These are phyloP conservation scores for Coracias cyanogaster DNA, from an alignment of 2,797 vertebrate genomes.

Conservation along the genomic window DNA sequence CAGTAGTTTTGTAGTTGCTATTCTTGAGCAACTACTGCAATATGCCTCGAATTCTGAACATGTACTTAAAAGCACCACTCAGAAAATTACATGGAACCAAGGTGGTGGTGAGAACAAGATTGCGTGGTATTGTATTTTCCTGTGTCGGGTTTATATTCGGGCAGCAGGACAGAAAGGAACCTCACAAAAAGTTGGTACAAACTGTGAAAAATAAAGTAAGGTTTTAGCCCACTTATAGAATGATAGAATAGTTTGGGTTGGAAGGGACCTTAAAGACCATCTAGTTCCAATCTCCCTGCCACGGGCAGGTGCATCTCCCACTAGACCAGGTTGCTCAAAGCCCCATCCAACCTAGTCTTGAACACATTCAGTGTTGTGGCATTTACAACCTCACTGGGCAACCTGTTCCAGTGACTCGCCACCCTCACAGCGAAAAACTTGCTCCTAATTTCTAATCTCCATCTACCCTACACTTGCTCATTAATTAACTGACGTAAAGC, in stretches of 20 bases:
- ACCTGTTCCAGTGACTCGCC: too few relatives aligned
- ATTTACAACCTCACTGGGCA: too few relatives aligned
- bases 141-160: background rate
- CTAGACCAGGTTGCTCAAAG: too few relatives aligned
- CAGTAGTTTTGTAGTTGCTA: background rate
- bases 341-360: too few relatives aligned
- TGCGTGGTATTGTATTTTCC: background rate
- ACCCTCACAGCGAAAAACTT: too few relatives aligned
- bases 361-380: too few relatives aligned
- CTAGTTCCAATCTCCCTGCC: too few relatives aligned
- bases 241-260: too few relatives aligned
- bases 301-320: too few relatives aligned
- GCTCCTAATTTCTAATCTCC: too few relatives aligned
- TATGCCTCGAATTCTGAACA: background rate
- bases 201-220: background rate
- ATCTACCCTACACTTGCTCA: background rate
- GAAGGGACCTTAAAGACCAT: too few relatives aligned
- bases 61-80: fast-evolving
- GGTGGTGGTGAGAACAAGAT: background rate
- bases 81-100: background rate
- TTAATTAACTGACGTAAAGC: background rate
- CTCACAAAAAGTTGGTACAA: background rate
- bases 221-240: background rate
- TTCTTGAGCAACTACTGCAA: background rate
- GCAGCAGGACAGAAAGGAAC: background rate